phyloP scores from a whole-genome alignment of 2,888 invertebrate genomes.

The Luperina nickerlii region DNA sequence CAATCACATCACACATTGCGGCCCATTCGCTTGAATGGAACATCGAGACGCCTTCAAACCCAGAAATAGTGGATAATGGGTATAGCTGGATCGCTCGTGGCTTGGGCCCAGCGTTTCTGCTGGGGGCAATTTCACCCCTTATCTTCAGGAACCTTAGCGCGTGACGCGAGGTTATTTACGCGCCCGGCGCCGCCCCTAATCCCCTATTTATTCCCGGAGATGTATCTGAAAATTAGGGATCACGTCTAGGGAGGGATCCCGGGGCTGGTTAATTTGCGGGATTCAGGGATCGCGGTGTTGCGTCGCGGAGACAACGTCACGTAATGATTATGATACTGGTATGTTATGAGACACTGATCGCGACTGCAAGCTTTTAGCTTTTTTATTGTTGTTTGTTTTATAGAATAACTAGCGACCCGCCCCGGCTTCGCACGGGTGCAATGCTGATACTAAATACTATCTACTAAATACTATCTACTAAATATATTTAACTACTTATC shows the following conservation, averaged over 20 bases:
- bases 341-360: conserved; percentile 45
- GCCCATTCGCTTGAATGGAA: conserved; percentile 60
- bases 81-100: conserved; percentile 64
- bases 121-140: conserved; percentile 85
- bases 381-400: conserved; percentile 26
- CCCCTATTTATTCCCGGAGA: conserved; percentile 89
- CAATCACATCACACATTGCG: conserved; percentile 51
- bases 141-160: conserved; percentile 82
- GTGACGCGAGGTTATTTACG: conserved; percentile 89
- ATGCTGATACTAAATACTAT: no score
- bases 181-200: conserved; percentile 87
- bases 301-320: conserved; percentile 47
- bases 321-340: conserved; percentile 60
- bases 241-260: conserved; percentile 80
- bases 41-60: conserved; percentile 52
- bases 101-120: conserved; percentile 71
- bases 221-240: conserved; percentile 91
- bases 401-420: no score
- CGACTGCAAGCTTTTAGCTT: conserved; percentile 11
- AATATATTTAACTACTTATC: no score
- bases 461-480: no score
- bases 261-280: conserved; percentile 85
- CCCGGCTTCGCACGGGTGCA: no score
- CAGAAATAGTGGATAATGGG: conserved; percentile 62
- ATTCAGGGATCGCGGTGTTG: conserved; percentile 69